Evolutionary conservation across 2,888 invertebrate genomes (phyloP).

Genomic region (Adelphocoris suturalis): DNA sequence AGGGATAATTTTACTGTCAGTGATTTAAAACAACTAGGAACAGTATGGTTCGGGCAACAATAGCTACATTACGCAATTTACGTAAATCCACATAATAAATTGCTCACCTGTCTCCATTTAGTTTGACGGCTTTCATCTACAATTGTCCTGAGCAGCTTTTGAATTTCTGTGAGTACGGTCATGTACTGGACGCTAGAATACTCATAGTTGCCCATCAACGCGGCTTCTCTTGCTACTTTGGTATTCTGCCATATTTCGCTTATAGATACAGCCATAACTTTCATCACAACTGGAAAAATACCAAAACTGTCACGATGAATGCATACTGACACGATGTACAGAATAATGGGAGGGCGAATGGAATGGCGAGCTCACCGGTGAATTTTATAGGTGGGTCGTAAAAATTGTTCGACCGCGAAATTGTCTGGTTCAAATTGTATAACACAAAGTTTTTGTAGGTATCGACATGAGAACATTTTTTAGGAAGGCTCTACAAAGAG

Average conservation of each 20-base stretch:
- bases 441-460: too few species aligned
- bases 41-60: too few species aligned
- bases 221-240: constrained; percentile 96
- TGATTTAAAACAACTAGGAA: too few species aligned
- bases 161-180: constrained; percentile 94
- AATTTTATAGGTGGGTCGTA: neutral
- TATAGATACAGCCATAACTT: constrained; percentile 90
- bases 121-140: constrained; percentile 89
- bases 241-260: constrained; percentile 97
- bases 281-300: constrained; percentile 77
- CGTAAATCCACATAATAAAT: too few species aligned
- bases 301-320: constrained; percentile 2
- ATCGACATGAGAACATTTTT: too few species aligned
- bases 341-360: neutral
- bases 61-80: too few species aligned
- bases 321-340: neutral
- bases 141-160: constrained; percentile 88
- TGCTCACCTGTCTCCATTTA: constrained; percentile 85
- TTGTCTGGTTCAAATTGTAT: too few species aligned
- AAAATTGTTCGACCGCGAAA: neutral
- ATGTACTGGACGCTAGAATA: constrained; percentile 96
- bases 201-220: constrained; percentile 96
- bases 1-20: too few species aligned
- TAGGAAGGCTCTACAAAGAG: too few species aligned
- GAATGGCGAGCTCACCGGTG: neutral